phyloP scores from a whole-genome alignment of 1,140 invertebrate genomes.

The Tetramorium alpestre region DNA sequence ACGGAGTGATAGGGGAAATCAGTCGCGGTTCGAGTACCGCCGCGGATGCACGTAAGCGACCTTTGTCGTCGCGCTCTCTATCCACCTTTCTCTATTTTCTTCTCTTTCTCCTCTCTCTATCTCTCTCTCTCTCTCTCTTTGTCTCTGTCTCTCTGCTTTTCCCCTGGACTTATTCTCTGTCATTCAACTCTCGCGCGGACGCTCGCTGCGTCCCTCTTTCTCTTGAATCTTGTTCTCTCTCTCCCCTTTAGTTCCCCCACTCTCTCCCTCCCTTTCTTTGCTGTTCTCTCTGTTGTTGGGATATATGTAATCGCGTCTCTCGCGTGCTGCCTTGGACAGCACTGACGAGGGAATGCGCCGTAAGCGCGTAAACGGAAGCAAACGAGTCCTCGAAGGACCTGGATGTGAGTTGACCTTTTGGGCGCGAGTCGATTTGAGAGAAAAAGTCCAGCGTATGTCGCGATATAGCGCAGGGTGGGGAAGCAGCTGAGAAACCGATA shows the following conservation, averaged over 20 bases:
- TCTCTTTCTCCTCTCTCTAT: not conserved
- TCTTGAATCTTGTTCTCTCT: not conserved
- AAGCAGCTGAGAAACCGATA: conserved; percentile 35
- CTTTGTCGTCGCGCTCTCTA: conserved; percentile 35
- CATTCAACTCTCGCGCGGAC: conserved; percentile 23
- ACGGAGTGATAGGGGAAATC: conserved; percentile 79
- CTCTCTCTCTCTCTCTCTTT: not conserved
- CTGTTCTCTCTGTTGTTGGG: conserved; percentile 7
- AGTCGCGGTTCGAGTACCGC: conserved; percentile 78
- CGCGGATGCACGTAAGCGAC: conserved; percentile 69
- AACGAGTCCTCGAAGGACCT: conserved; percentile 6
- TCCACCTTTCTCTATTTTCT: not conserved
- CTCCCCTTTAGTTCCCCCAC: not conserved
- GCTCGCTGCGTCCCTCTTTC: not conserved
- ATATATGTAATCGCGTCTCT: conserved; percentile 28
- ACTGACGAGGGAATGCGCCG: not conserved
- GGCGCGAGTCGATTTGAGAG: conserved; percentile 2
- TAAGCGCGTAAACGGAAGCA: conserved; percentile 42
- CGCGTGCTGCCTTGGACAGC: not conserved
- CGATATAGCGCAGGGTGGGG: conserved; percentile 9
- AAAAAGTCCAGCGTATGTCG: not conserved
- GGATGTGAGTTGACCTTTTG: conserved; percentile 25
- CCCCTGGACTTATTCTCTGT: not conserved
- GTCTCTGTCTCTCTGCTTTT: not conserved
- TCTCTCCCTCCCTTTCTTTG: not conserved